These are phyloP conservation scores for Balearica regulorum DNA, from an alignment of 2,797 vertebrate genomes.

Conservation along the genomic window DNA sequence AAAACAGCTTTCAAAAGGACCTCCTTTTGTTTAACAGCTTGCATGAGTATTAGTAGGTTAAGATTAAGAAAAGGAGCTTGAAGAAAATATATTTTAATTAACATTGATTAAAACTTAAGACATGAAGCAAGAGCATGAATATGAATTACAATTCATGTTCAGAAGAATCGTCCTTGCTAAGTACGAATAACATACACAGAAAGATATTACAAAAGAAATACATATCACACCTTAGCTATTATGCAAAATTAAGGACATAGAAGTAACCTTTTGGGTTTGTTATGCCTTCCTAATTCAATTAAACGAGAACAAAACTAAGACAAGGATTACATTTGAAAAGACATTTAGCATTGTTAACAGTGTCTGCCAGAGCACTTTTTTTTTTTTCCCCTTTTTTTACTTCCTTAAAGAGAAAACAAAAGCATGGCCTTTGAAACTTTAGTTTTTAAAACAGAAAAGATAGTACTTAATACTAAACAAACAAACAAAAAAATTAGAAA, in stretches of 20 bases:
- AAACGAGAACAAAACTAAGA: conserved; percentile 33
- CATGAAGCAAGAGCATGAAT: not conserved
- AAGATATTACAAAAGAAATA: conserved; percentile 21
- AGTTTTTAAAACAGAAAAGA: not conserved
- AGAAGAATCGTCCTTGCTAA: not conserved
- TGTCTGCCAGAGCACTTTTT: not conserved
- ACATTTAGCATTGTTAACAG: conserved; percentile 27
- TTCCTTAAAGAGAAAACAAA: not conserved
- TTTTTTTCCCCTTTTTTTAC: not conserved
- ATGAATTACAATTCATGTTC: conserved; percentile 8
- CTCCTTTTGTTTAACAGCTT: not conserved
- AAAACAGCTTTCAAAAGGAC: not conserved
- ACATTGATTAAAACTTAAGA: conserved; percentile 50
- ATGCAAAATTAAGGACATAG: not conserved
- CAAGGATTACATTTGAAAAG: conserved; percentile 37
- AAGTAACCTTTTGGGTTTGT: conserved; percentile 28
- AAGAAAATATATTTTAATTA: conserved; percentile 57
- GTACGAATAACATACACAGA: not conserved
- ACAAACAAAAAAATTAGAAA: too few relatives aligned
- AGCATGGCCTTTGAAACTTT: not conserved
- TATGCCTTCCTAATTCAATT: conserved; percentile 53
- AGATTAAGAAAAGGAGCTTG: not conserved
- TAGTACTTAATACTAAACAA: not conserved
- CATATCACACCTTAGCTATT: not conserved
- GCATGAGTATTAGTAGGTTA: not conserved